phyloP scores from a whole-genome alignment of 2,888 invertebrate genomes.

The Agonopterix subpropinquella region DNA sequence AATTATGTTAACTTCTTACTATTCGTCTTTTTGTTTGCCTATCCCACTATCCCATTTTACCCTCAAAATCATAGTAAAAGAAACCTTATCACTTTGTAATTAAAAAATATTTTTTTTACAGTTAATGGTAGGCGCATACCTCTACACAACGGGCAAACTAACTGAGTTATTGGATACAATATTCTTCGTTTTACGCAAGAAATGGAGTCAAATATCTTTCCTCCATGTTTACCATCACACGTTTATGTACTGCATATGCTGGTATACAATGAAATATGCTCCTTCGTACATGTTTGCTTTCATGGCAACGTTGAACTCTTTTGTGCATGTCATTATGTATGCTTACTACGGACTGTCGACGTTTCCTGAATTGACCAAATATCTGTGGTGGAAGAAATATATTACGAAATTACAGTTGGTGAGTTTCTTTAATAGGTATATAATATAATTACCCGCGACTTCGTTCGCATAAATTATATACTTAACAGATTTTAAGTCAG shows the following conservation, averaged over 20 bases:
- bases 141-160: conserved; percentile 76
- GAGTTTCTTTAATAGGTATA: conserved; percentile 12
- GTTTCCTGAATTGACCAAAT: conserved; percentile 78
- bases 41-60: too few species aligned
- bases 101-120: too few species aligned
- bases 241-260: conserved; percentile 74
- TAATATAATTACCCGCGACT: too few species aligned
- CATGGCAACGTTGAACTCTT: conserved; percentile 78
- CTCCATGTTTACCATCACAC: neutral
- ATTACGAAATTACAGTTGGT: conserved; percentile 84
- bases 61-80: too few species aligned
- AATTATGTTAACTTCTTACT: too few species aligned
- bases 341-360: conserved; percentile 83
- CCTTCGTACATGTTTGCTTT: conserved; percentile 81
- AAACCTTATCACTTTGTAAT: too few species aligned
- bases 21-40: too few species aligned
- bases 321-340: conserved; percentile 86
- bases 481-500: too few species aligned
- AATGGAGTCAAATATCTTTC: neutral
- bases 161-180: neutral
- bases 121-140: too few species aligned
- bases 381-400: conserved; percentile 88
- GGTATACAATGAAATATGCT: conserved; percentile 80
- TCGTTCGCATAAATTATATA: too few species aligned
- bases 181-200: neutral